A percentile compares a stretch with the other conserved stretches of the same genome.
These are phyloP conservation scores for Operophtera brumata DNA, from an alignment of 2,888 invertebrate genomes.

Conservation along the genomic window DNA sequence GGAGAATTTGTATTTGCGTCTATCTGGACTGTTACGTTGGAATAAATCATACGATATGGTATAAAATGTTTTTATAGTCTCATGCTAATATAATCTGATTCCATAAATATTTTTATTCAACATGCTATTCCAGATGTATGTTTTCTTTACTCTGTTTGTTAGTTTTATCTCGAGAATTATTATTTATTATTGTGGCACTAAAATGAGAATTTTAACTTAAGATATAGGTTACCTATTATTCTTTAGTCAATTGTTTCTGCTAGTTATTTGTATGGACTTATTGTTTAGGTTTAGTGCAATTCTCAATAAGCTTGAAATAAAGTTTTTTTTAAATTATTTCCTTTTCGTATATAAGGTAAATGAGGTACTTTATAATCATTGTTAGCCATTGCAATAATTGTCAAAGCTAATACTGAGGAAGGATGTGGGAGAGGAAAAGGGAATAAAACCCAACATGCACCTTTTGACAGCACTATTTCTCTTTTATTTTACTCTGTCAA, in stretches of 20 bases:
- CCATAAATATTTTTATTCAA: neutral
- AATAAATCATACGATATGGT: neutral
- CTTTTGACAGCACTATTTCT: constrained; percentile 62
- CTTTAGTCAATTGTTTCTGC: neutral
- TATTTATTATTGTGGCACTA: no score
- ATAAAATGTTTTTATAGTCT: neutral
- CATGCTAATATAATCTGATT: neutral
- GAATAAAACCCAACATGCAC: constrained; percentile 67
- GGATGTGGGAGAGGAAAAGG: constrained; percentile 32
- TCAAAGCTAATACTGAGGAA: constrained; percentile 50
- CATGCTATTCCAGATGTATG: neutral
- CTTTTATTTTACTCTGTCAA: constrained; percentile 52
- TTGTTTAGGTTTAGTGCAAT: no score
- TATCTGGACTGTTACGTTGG: neutral
- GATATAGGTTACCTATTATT: neutral
- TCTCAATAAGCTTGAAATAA: no score
- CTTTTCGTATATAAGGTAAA: neutral
- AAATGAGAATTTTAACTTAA: no score
- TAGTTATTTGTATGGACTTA: no score
- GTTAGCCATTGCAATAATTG: neutral
- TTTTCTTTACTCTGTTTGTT: neutral
- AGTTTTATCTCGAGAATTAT: neutral
- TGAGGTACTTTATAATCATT: neutral
- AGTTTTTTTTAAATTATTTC: no score
- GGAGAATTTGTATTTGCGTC: neutral